Base-by-base conservation (phyloP, 2,113 vertebrate genomes). In the Neotoma lepida region DNA sequence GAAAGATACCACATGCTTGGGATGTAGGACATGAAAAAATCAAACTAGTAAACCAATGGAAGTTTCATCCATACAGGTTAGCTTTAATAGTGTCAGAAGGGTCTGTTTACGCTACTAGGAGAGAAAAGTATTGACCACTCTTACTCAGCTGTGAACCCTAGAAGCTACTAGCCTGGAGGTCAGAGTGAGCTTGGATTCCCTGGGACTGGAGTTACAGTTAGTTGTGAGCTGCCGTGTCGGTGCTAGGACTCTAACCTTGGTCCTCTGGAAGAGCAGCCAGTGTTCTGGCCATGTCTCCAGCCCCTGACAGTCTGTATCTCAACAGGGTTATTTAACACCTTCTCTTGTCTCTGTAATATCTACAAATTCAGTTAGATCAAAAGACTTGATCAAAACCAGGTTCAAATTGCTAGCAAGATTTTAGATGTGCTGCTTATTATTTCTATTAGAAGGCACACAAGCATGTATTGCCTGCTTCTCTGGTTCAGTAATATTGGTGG, bases 361-460 rank as follows among this genome's bases (percentile, higher is more conserved):
- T 66, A 61, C n/a, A 94, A 93, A 95, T 84, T 91, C 86, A 84
- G 44, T 90, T 70, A 54, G 18, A 91, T 68, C 54, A 94, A 70
- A 95, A 95, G n/a, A 41, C 58, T 93, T 85, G 9, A 88, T 88
- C 78, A 89, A 90, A 94, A 81, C 46, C 39, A 71, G 56, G 61
- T 73, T 66, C n/a, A 64, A 80, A 58, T 26, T 94, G 76, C 54
- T 82, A 33, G n/a, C 71, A 95, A 49, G 81, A 94, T 15, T 81
- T 86, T 14, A 81, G 44, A 73, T 26, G 7, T 71, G 39, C 8
- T n/a, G 86, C 9, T 73, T 20, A 96, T 51, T 85, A 70, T 73
- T 70, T 92, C 66, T 96, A 90, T 68, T 78, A 87, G 39, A 96
- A 78, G 30, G 49, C 71, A 92, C 46, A 86, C 35, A 94, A 41